phyloP scores from a whole-genome alignment of 2,113 vertebrate genomes.

The Poecilia latipinna region DNA sequence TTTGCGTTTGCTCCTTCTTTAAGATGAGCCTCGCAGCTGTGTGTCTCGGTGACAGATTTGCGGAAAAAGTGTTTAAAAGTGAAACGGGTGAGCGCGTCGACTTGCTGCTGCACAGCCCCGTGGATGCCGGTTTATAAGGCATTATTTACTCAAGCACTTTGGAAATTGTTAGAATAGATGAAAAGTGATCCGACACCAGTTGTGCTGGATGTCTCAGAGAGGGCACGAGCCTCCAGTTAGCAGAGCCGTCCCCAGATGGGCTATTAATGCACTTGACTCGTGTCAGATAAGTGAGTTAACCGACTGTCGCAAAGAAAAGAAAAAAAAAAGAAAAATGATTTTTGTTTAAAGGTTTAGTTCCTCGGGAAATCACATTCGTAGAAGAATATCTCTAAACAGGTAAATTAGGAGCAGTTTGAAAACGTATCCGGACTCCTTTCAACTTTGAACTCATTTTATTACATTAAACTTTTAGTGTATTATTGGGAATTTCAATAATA shows the following conservation, averaged over 20 bases:
- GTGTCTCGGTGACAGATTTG: slow-evolving; percentile 39
- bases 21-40: slow-evolving; percentile 67
- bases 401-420: no score
- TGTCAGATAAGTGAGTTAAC: slow-evolving; percentile 35
- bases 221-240: slow-evolving; percentile 10
- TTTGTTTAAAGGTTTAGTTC: no score
- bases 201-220: slow-evolving; percentile 2
- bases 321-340: no score
- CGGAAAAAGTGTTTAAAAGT: slow-evolving; percentile 53
- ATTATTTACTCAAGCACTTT: slow-evolving; percentile 30
- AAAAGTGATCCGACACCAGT: slow-evolving; percentile 15
- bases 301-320: slow-evolving; percentile 7
- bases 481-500: background rate
- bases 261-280: slow-evolving; percentile 24
- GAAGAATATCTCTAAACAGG: no score
- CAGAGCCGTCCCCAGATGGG: slow-evolving; percentile 27
- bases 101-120: slow-evolving; percentile 12
- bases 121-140: slow-evolving; percentile 33
- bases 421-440: no score
- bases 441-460: no score
- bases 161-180: slow-evolving; percentile 29
- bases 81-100: slow-evolving; percentile 39
- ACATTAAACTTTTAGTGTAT: background rate
- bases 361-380: no score
- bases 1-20: slow-evolving; percentile 59